Percentiles rank a stretch among this genome's conserved stretches.
Conservation (phyloP, 2,888 invertebrate species). For the Drosophila borborema region DNA sequence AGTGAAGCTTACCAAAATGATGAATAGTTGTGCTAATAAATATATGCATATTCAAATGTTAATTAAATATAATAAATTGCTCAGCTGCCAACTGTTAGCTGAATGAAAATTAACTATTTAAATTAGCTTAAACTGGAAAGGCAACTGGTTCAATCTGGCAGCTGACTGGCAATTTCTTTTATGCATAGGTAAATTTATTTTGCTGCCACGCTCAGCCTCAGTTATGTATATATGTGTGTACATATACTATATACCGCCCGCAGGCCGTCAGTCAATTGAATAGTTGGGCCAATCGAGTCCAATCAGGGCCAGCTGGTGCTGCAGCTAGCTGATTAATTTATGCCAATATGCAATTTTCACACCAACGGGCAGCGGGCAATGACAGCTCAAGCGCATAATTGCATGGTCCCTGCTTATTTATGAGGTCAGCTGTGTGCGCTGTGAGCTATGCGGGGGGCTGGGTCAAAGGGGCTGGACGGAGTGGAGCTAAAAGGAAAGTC, state of each 20-base stretch:
- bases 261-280: slow-evolving; percentile 39
- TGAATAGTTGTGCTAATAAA: background rate
- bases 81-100: background rate
- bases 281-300: slow-evolving; percentile 51
- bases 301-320: slow-evolving; percentile 62
- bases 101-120: slow-evolving; percentile 9
- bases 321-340: slow-evolving; percentile 71
- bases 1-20: background rate
- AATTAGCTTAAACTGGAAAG: slow-evolving; percentile 34
- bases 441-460: slow-evolving; percentile 5
- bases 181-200: slow-evolving; percentile 39
- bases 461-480: background rate
- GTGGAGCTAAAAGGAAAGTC: slow-evolving; percentile 25
- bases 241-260: background rate
- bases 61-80: background rate
- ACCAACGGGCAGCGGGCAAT: slow-evolving; percentile 67
- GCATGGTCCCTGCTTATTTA: slow-evolving; percentile 67
- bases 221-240: background rate
- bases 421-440: slow-evolving; percentile 51
- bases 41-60: too few relatives aligned
- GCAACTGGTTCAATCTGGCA: slow-evolving; percentile 16
- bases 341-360: slow-evolving; percentile 78
- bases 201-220: slow-evolving; percentile 9
- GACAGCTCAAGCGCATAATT: slow-evolving; percentile 76
- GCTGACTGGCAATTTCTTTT: slow-evolving; percentile 27